Conservation (phyloP, 2,888 invertebrate genomes). For the Girardia tigrina region DNA sequence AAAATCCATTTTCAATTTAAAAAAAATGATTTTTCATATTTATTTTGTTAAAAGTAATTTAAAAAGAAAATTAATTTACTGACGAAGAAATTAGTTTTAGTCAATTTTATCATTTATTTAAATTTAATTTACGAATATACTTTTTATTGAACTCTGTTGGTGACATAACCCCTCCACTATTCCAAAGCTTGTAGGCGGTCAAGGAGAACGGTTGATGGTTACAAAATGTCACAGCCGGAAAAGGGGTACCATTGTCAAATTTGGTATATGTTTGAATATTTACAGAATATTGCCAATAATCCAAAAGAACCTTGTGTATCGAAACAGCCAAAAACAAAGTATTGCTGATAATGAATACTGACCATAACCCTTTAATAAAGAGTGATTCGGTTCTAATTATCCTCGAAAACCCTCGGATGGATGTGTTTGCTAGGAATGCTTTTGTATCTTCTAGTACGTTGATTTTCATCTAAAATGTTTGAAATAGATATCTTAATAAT, state of each 20-base stretch:
- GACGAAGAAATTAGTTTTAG: too few species aligned
- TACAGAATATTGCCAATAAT: constrained; percentile 17
- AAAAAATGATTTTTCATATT: too few species aligned
- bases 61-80: too few species aligned
- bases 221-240: constrained; percentile 25
- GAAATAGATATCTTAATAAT: too few species aligned
- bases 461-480: not conserved
- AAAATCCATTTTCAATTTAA: too few species aligned
- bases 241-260: constrained; percentile 9
- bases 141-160: constrained; percentile 25
- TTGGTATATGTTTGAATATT: not conserved
- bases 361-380: not conserved
- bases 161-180: not conserved
- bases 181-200: constrained; percentile 10
- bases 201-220: constrained; percentile 21
- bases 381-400: not conserved
- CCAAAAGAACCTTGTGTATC: not conserved
- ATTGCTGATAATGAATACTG: not conserved
- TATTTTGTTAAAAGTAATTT: too few species aligned
- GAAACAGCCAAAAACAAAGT: not conserved
- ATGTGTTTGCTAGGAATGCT: constrained; percentile 4
- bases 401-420: constrained; percentile 9
- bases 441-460: not conserved
- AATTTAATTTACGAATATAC: too few species aligned
- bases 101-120: too few species aligned